Evolutionary conservation across 2,113 vertebrate genomes (phyloP), one percentile per base, ranked within the genome.

Genomic region (Dipodomys spectabilis): DNA sequence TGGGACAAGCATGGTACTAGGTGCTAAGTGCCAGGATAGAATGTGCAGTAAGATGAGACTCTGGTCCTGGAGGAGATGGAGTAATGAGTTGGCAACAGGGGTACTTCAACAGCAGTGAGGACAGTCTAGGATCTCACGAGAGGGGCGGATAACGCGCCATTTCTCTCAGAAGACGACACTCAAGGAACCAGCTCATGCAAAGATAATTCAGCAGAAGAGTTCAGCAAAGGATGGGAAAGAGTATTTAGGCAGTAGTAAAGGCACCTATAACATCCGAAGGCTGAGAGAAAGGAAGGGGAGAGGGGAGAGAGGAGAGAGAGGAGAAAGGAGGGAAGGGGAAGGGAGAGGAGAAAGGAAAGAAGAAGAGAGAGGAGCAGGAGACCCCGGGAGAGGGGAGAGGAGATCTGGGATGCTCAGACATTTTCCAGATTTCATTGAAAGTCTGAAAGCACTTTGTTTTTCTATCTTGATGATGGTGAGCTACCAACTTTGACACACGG

Each of bases 401-500:
- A 57, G 53, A 57, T 57, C 53, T 57, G 1, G 53, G 4, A 57
- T 57, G 53, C 15, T 57, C 53, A 57, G 53, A 57, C 53, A 57
- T 13, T 57, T 57, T 57, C 53, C 53, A 57, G 53, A 16, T 57
- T 57, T 57, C 53, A 15, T 18, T 57, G 53, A 4, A 57, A 57
- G 15, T 57, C 53, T 57, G 53, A 13, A 57, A 57, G 15, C 53
- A 57, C 53, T 18, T 57, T 57, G 12, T 57, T 16, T 57, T 18
- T 91, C 68, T 30, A 53, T 92, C 28, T 35, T 80, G 68, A 88
- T 6, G 53, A 30, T 11, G 35, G 60, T 82, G 82, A 92, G 89
- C 39, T 86, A 53, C 79, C 71, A 77, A 91, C 27, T 86, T 49
- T 80, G 75, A 91, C 89, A 88, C 28, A 94, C 53, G 28, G 53